These are phyloP conservation scores for Darevskia mixta DNA, from an alignment of 2,797 vertebrate species.

Conservation along the genomic window DNA sequence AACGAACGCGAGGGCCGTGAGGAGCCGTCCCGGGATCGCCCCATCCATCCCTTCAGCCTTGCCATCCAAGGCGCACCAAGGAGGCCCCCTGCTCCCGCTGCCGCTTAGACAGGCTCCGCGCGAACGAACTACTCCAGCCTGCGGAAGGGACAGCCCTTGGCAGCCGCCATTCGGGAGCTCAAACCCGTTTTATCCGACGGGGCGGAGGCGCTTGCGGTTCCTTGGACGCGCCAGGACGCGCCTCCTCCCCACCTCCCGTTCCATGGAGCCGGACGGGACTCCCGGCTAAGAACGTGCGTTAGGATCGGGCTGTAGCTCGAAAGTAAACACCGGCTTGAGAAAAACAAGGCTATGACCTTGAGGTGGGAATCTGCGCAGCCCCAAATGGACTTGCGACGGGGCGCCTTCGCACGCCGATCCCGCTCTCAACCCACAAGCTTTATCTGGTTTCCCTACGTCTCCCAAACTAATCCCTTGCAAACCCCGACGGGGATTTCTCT, in stretches of 20 bases:
- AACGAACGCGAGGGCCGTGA: slow-evolving; percentile 33
- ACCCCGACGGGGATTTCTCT: not conserved
- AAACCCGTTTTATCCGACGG: not conserved
- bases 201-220: not conserved
- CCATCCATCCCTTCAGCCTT: too few relatives aligned
- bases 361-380: too few relatives aligned
- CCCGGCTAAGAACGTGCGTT: not conserved
- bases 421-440: not conserved
- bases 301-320: not conserved
- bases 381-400: too few relatives aligned
- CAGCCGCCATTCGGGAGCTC: not conserved
- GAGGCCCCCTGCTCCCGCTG: too few relatives aligned
- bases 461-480: not conserved
- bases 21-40: too few relatives aligned
- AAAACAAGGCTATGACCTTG: too few relatives aligned
- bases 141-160: not conserved
- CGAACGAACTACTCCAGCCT: not conserved
- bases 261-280: not conserved
- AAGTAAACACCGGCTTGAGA: not conserved
- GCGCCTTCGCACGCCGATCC: too few relatives aligned
- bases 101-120: too few relatives aligned
- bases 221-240: not conserved
- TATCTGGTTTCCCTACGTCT: not conserved
- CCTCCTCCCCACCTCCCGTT: not conserved
- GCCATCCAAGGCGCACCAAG: too few relatives aligned